These are phyloP conservation scores for Entomobrya multifasciata DNA, from an alignment of 2,888 invertebrate species.

Conservation along the genomic window DNA sequence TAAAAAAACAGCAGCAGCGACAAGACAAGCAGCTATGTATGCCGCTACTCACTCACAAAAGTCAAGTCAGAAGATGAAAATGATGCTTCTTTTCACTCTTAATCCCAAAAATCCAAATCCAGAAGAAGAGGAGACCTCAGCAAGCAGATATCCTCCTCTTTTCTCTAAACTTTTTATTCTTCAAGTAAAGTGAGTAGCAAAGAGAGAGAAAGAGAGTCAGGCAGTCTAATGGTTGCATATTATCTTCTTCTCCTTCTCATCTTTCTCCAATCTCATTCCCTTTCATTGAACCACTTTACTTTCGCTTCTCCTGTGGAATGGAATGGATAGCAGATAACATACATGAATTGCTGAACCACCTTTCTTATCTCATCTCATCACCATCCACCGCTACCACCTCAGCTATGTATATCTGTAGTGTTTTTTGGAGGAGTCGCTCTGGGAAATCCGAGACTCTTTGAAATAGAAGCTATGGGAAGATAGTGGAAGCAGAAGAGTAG, in stretches of 20 bases:
- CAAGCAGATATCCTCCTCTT: neutral
- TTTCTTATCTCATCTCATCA: constrained; percentile 40
- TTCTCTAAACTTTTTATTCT: too few relatives aligned
- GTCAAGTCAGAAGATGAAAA: too few relatives aligned
- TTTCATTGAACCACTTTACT: constrained; percentile 43
- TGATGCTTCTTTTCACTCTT: too few relatives aligned
- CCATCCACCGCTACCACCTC: neutral
- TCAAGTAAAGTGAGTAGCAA: too few relatives aligned
- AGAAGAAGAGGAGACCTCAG: neutral
- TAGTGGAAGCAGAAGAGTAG: too few relatives aligned
- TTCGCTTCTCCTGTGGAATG: neutral
- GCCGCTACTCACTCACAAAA: neutral
- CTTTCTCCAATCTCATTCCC: constrained; percentile 36
- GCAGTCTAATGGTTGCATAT: constrained; percentile 20
- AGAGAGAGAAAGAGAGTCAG: neutral
- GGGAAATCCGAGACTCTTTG: constrained; percentile 26
- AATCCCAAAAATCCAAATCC: constrained; percentile 20
- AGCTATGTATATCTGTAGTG: too few relatives aligned
- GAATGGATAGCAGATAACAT: too few relatives aligned
- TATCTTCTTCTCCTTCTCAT: constrained; percentile 30
- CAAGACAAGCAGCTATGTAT: neutral
- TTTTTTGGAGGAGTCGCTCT: neutral
- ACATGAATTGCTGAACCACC: neutral
- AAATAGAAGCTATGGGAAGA: neutral
- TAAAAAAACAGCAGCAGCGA: constrained; percentile 6